phyloP scores from a whole-genome alignment of 1,140 invertebrate genomes.

The Drosophila nigromelanica region DNA sequence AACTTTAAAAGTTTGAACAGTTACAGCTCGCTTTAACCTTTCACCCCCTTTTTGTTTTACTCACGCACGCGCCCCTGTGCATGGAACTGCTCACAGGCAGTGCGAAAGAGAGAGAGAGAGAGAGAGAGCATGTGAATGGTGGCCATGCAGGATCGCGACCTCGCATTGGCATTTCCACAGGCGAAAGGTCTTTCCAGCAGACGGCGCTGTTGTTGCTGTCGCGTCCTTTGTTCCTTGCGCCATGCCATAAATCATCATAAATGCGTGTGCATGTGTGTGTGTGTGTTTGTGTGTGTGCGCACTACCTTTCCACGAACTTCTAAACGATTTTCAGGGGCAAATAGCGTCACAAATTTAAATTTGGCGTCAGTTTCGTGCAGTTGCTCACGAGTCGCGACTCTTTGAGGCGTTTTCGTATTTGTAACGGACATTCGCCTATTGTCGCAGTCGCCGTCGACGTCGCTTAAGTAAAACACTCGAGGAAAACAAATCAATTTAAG shows the following conservation, averaged over 20 bases:
- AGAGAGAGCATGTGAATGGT: constrained; percentile 32
- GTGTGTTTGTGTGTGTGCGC: constrained; percentile 33
- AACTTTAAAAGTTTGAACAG: constrained; percentile 1
- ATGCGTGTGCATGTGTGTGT: constrained; percentile 16
- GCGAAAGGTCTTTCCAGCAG: constrained; percentile 62
- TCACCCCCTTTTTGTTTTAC: constrained; percentile 51
- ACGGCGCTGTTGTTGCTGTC: constrained; percentile 25
- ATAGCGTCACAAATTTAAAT: constrained; percentile 70
- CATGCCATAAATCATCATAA: constrained; percentile 73
- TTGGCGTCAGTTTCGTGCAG: constrained; percentile 48
- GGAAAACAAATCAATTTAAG: constrained; percentile 78
- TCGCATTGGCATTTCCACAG: constrained; percentile 59
- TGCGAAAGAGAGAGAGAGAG: constrained; percentile 9
- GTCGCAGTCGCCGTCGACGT: constrained; percentile 10
- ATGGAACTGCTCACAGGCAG: constrained; percentile 5
- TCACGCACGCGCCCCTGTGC: constrained; percentile 65
- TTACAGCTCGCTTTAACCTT: constrained; percentile 6
- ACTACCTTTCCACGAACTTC: constrained; percentile 65
- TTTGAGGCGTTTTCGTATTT: constrained; percentile 22
- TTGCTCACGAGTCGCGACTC: constrained; percentile 27
- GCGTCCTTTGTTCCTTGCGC: constrained; percentile 56
- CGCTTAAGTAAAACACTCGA: constrained; percentile 3
- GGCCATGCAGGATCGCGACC: constrained; percentile 61
- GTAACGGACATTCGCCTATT: constrained; percentile 37
- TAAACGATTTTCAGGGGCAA: constrained; percentile 68